Base-by-base conservation (phyloP, 2,888 invertebrate species). In the Xanthia togata region DNA sequence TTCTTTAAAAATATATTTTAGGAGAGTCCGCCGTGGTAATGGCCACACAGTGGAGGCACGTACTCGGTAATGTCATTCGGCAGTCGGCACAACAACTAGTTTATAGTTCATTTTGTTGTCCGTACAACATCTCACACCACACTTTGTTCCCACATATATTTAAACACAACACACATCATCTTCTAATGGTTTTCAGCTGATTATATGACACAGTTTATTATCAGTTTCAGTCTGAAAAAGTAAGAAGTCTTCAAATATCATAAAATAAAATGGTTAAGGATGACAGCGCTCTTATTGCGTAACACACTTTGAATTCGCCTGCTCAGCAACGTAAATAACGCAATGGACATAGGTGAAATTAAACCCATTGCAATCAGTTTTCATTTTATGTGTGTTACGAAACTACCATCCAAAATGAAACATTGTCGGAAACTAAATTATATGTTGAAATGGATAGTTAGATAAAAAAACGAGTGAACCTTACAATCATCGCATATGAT, bases 21-120 rank as follows among this genome's bases (percentile, higher is more conserved):
- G 26, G 2, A 4, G 14, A 1, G 4, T 50, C 47, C 90, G 86
- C 89, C 35, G 2, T 11, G 79, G 79, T 89, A 57, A 47, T 90
- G 90, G 94, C 94, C 92, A 76, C 31, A 85, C 85, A 53, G 65
- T 62, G 83, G 83, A 87, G 89, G 89, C 95, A 95, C 95, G 95
- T 95, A 92, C 90, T 88, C 92, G 85, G 93, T 95, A 95, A 96
- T 96, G 96, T 96, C 95, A 95, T 96, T 96, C 92, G 93, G 93
- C 92, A 93, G 92, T 90, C 90, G 83, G 90, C 91, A 93, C 92
- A 93, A 94, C 94, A 93, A 92, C 94, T 95, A 94, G 93, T 96
- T 96, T 95, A 96, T 93, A 94, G 89, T 89, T 82, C 90, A 90
- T 92, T 93, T 91, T 87, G 91, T 90, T 92, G 90, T 89, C 86